A percentile compares a stretch with the other conserved stretches of the same genome.
phyloP scores from a whole-genome alignment of 2,113 vertebrate genomes.

The Loxodonta africana region DNA sequence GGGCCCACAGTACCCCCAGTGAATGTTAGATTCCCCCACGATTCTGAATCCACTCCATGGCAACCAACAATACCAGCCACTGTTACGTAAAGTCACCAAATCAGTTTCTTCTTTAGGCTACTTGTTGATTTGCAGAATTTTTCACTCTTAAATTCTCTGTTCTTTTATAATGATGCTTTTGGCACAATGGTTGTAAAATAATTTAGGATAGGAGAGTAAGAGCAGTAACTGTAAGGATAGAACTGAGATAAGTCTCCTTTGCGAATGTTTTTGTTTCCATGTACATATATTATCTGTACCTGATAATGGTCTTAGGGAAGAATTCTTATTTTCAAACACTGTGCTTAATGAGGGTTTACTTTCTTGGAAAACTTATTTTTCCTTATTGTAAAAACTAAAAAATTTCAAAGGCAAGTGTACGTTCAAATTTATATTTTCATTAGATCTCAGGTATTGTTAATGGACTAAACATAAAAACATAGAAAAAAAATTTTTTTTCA shows the following conservation, averaged over 20 bases:
- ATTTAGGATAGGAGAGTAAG: background rate
- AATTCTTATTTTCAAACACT: background rate
- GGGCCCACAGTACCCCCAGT: background rate
- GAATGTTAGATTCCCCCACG: background rate
- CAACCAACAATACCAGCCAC: background rate
- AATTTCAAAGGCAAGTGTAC: background rate
- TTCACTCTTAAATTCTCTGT: constrained; percentile 12
- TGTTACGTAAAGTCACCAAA: background rate
- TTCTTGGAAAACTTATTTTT: constrained; percentile 21
- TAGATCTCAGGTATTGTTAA: background rate
- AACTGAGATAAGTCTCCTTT: background rate
- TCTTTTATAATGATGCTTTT: constrained; percentile 31
- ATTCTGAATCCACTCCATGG: background rate
- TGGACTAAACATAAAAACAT: background rate
- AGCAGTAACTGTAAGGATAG: background rate
- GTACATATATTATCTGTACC: background rate
- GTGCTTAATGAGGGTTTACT: background rate
- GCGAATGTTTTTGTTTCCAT: constrained; percentile 37
- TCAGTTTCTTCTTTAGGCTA: background rate
- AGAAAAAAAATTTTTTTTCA: background rate
- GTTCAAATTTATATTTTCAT: constrained; percentile 13
- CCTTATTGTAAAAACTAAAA: background rate
- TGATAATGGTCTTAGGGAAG: constrained; percentile 31
- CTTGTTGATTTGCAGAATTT: constrained; percentile 49
- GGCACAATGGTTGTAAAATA: background rate